A percentile compares a stretch with the other conserved stretches of the same genome.
phyloP scores from a whole-genome alignment of 1,140 invertebrate genomes.

The Panagrolaimus sp. region DNA sequence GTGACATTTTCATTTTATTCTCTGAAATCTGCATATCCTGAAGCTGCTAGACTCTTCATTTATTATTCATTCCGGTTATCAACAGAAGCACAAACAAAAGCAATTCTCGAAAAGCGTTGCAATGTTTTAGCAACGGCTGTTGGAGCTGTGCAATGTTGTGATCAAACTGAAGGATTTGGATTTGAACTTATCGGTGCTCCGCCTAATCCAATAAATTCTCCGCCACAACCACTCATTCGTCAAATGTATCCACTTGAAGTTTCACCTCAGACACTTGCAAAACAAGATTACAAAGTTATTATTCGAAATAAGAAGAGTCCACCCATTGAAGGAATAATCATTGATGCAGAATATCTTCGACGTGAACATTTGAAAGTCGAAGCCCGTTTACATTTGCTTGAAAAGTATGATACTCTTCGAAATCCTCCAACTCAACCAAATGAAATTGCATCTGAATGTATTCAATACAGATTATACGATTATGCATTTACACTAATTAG shows the following conservation, averaged over 20 bases:
- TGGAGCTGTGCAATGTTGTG: background rate
- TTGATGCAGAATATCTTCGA: slow-evolving; percentile 1
- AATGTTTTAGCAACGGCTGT: background rate
- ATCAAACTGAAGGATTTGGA: too few relatives aligned
- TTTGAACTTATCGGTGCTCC: too few relatives aligned
- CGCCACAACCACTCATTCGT: background rate
- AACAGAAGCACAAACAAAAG: background rate
- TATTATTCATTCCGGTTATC: background rate
- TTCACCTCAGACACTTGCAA: background rate
- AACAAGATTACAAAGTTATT: background rate
- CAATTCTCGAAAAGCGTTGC: background rate
- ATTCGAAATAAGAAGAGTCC: background rate
- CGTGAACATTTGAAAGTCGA: background rate
- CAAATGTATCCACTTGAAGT: background rate
- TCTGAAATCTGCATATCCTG: background rate
- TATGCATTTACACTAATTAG: background rate
- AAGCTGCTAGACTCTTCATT: background rate
- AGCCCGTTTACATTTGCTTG: background rate
- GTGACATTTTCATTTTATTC: background rate
- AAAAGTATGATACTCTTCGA: background rate
- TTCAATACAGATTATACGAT: background rate
- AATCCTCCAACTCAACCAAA: background rate
- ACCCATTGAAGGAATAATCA: background rate
- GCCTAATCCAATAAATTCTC: background rate
- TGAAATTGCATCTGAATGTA: background rate